Evolutionary conservation across 2,797 vertebrate genomes (phyloP), one percentile per base, ranked within the genome.

Genomic region (Euphonia xanthogaster): DNA sequence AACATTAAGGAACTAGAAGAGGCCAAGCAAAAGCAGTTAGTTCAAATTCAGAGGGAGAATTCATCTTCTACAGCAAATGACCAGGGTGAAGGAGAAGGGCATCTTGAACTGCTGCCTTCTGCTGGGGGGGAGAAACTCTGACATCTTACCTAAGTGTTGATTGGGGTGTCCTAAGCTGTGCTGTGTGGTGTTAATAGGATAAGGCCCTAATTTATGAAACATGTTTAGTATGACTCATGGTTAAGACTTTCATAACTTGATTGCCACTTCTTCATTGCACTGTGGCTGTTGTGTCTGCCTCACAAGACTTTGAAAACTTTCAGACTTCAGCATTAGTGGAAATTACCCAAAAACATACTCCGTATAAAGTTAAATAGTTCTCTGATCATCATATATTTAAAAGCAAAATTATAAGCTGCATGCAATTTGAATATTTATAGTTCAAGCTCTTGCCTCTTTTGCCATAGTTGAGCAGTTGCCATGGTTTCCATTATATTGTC

Each of bases 401-500:
- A 94, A 87, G 75, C 77, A 79, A 94, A 87, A 89, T 85, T 45
- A 42, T 31, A 62, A 87, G 25, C 12, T 75, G 78, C 63, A 45
- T 90, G 40, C 7, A 48, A 35, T 91, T 91, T 88, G 82, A 93
- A 86, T 95, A 95, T 91, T 95, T 93, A 79, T 73, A 76, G 40
- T 82, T 94, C 24, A 30, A 67, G 25, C 31, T 85, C 71, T 73
- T 86, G 45, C 48, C 27, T 79, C 87, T 91, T 96, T 73, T 76
- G 51, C 75, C 33, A 15, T 25, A 71, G 63, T 24, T 73, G 63
- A 91, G 57, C 53, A 15, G 90, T 94, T 96, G 53, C 72, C 48
- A 90, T 95, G 90, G 92, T 93, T 95, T 48, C 85, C 83, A 40
- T 93, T 93, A 45, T 73, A 42, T 40, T 70, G 66, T 60, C 68